A percentile compares a stretch with the other conserved stretches of the same genome.
These are phyloP conservation scores for Rhagologus leucostigma DNA, from an alignment of 2,113 vertebrate species.

Conservation along the genomic window DNA sequence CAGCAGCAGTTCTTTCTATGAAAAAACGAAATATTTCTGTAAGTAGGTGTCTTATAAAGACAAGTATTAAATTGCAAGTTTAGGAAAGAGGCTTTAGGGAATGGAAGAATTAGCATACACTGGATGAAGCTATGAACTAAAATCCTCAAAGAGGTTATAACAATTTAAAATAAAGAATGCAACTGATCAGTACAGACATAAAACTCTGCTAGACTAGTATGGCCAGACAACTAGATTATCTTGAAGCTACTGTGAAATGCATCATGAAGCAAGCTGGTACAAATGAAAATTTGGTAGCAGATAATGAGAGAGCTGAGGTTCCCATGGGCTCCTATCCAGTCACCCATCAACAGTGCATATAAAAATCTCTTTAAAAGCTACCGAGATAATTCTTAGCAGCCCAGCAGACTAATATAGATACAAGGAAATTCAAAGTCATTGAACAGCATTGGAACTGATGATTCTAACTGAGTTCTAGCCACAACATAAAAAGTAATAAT, in stretches of 20 bases:
- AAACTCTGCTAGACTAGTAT: not conserved
- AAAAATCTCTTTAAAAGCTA: not conserved
- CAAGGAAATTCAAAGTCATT: not conserved
- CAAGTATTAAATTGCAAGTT: not conserved
- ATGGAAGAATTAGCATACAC: not conserved
- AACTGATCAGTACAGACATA: not conserved
- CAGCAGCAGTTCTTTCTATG: not conserved
- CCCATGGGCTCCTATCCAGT: not conserved
- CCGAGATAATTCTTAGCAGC: not conserved
- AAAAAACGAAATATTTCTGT: not conserved
- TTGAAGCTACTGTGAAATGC: not conserved
- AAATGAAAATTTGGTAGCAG: not conserved
- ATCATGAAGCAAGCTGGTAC: not conserved
- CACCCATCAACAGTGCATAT: not conserved
- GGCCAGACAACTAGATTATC: not conserved
- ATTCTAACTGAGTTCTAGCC: not conserved
- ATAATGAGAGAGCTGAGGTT: not conserved
- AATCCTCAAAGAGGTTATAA: not conserved
- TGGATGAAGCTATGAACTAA: not conserved
- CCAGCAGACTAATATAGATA: not conserved
- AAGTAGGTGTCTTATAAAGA: not conserved
- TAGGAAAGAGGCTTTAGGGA: not conserved
- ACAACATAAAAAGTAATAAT: not conserved
- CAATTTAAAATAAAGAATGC: not conserved
- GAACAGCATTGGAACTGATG: rapidly evolving